These are phyloP conservation scores for Apamea monoglypha DNA, from an alignment of 2,888 invertebrate genomes.

Conservation along the genomic window DNA sequence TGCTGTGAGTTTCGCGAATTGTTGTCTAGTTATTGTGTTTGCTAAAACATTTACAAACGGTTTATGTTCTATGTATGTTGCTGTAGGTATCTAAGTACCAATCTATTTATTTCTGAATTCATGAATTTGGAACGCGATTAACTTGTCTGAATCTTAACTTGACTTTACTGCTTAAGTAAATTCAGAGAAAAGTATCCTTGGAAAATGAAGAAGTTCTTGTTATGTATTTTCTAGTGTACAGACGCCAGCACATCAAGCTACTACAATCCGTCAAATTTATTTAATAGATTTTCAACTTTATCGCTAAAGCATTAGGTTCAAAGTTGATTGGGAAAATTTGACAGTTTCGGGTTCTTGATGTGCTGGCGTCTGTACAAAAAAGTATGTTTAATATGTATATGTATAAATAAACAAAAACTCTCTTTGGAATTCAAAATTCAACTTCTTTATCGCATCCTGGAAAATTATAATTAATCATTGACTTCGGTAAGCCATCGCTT, in stretches of 20 bases:
- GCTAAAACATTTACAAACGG: conserved; percentile 5
- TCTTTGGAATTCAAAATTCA: not conserved
- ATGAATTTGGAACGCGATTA: not conserved
- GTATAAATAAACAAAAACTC: too few relatives aligned
- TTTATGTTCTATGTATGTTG: not conserved
- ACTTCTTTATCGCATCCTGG: not conserved
- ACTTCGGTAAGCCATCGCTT: not conserved
- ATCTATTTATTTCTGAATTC: not conserved
- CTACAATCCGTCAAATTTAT: too few relatives aligned
- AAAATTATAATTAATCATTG: too few relatives aligned
- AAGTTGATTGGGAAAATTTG: too few relatives aligned
- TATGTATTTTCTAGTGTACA: too few relatives aligned
- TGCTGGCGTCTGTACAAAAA: too few relatives aligned
- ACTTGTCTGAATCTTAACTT: not conserved
- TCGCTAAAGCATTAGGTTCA: too few relatives aligned
- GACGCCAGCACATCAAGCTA: too few relatives aligned
- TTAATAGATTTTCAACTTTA: too few relatives aligned
- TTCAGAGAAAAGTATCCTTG: not conserved
- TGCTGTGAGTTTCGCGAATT: conserved; percentile 33
- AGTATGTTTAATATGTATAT: too few relatives aligned
- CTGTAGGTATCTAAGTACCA: not conserved
- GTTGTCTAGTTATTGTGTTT: conserved; percentile 29
- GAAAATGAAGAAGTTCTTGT: not conserved
- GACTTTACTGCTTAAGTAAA: not conserved
- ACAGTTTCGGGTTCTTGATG: too few relatives aligned